These are phyloP conservation scores for Hoplodrina blanda DNA, from an alignment of 2,888 invertebrate species.

Conservation along the genomic window DNA sequence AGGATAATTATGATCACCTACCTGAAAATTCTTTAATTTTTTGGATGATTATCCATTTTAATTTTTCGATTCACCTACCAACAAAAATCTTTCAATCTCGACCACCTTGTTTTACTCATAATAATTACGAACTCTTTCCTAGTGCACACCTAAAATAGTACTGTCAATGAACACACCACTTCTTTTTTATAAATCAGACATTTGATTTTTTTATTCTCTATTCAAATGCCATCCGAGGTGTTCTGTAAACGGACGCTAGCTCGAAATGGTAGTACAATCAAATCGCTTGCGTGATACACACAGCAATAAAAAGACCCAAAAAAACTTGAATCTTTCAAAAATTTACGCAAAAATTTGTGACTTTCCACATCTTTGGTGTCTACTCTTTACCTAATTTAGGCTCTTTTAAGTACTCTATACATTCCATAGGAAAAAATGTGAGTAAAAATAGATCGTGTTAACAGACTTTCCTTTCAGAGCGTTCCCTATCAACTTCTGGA, in stretches of 20 bases:
- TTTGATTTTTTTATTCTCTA: conserved; percentile 47
- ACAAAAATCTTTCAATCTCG: not conserved
- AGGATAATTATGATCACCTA: not conserved
- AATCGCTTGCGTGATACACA: conserved; percentile 73
- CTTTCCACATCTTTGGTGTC: conserved; percentile 45
- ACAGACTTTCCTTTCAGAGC: too few relatives aligned
- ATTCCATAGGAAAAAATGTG: conserved; percentile 68
- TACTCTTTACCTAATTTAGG: conserved; percentile 27
- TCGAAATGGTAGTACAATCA: conserved; percentile 73
- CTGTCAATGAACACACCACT: conserved; percentile 3
- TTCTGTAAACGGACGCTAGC: conserved; percentile 66
- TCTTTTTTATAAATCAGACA: not conserved
- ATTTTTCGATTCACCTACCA: not conserved
- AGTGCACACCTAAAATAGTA: not conserved
- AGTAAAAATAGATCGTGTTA: conserved; percentile 54
- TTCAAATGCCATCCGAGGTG: conserved; percentile 70
- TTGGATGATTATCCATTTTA: not conserved
- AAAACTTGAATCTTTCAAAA: conserved; percentile 59
- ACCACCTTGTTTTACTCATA: conserved; percentile 32
- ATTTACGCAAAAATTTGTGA: conserved; percentile 43
- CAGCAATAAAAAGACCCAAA: conserved; percentile 69
- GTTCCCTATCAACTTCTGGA: too few relatives aligned
- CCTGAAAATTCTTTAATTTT: not conserved
- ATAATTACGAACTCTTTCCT: conserved; percentile 19
- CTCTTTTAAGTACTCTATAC: conserved; percentile 53